Conservation (phyloP, 2,113 vertebrate genomes). For the Tichodroma muraria region DNA sequence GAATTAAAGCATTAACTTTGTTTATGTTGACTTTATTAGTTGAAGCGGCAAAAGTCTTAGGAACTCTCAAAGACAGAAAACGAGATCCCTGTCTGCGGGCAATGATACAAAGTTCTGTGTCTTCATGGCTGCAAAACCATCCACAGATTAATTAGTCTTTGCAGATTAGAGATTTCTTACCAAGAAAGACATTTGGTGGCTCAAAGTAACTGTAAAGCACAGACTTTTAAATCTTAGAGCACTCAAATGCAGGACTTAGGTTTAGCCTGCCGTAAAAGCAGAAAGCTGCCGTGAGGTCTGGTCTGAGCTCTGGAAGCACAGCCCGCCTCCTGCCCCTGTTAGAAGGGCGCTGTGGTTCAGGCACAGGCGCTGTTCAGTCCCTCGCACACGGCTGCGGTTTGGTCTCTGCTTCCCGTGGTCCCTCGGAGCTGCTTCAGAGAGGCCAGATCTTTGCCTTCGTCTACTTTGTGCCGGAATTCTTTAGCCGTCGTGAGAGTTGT, state of each 20-base stretch:
- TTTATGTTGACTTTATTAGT: not conserved
- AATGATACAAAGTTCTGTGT: not conserved
- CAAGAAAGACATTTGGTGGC: not conserved
- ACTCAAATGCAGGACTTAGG: not conserved
- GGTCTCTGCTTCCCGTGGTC: rapidly evolving
- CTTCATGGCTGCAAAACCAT: not conserved
- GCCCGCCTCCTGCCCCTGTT: not conserved
- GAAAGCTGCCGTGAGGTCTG: not conserved
- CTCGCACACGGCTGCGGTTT: not conserved
- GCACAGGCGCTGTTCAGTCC: not conserved
- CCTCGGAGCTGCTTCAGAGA: not conserved
- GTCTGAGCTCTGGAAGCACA: not conserved
- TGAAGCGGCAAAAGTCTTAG: not conserved
- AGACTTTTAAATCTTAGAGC: not conserved
- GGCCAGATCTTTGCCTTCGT: not conserved
- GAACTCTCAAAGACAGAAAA: not conserved
- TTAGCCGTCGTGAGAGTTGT: not conserved
- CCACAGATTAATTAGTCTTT: not conserved
- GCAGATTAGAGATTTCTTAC: not conserved
- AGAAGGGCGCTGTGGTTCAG: not conserved
- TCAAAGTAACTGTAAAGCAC: not conserved
- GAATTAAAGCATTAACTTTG: not conserved
- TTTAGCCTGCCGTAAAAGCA: not conserved
- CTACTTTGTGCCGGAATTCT: not conserved
- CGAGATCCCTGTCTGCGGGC: not conserved